Conservation (phyloP, 2,888 invertebrate genomes). For the Acronicta leporina region DNA sequence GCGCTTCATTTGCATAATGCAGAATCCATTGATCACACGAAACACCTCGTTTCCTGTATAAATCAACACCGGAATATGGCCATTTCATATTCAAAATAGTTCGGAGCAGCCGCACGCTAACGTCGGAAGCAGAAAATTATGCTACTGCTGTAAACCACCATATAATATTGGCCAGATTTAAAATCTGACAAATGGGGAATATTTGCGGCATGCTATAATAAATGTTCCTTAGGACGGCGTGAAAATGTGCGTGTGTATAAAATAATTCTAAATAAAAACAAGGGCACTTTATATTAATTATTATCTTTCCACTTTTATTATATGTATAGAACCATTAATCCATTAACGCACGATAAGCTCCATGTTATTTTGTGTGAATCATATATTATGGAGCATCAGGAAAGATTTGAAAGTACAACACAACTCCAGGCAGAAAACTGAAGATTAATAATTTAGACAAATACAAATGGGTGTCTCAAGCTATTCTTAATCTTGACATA, state of each 20-base stretch:
- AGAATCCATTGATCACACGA: constrained; percentile 66
- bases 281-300: constrained; percentile 33
- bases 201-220: constrained; percentile 25
- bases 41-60: constrained; percentile 70
- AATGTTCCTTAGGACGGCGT: constrained; percentile 7
- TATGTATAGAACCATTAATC: constrained; percentile 28
- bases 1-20: constrained; percentile 52
- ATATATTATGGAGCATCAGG: constrained; percentile 13
- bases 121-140: constrained; percentile 72
- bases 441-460: not conserved
- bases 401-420: constrained; percentile 1
- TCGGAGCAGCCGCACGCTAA: constrained; percentile 67
- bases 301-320: constrained; percentile 32
- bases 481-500: not conserved
- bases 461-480: not conserved
- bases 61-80: constrained; percentile 67
- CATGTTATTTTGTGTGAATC: constrained; percentile 17
- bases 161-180: constrained; percentile 36
- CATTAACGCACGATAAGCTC: constrained; percentile 3
- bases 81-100: constrained; percentile 69
- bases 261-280: constrained; percentile 8
- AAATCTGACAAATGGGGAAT: constrained; percentile 39
- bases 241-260: constrained; percentile 28
- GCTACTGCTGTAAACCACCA: constrained; percentile 47
- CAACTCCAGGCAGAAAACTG: not conserved